Conservation (phyloP, 2,113 vertebrate species). For the Oceanites oceanicus region DNA sequence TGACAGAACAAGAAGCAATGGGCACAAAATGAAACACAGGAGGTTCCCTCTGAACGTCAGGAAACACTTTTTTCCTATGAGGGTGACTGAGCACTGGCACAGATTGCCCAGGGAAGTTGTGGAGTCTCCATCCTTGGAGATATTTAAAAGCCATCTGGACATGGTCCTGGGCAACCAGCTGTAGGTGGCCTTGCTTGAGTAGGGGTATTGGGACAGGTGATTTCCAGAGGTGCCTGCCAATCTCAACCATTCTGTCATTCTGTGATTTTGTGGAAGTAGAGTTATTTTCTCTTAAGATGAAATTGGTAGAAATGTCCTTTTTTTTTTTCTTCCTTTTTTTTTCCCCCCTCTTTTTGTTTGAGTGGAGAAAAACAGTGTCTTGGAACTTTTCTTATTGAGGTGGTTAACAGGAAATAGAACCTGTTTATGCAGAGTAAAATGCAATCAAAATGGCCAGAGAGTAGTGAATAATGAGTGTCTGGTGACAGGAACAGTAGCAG, state of each 20-base stretch:
- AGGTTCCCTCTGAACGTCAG: background rate
- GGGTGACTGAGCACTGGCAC: background rate
- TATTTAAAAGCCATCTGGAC: background rate
- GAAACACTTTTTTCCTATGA: background rate
- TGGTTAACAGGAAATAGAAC: background rate
- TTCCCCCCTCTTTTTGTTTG: fast-evolving
- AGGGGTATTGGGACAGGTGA: background rate
- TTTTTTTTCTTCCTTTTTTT: no score
- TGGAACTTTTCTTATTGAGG: background rate
- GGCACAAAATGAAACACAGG: background rate
- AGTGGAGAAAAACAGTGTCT: background rate
- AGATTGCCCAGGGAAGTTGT: background rate
- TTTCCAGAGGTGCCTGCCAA: background rate
- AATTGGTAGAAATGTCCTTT: background rate
- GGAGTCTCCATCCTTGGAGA: background rate
- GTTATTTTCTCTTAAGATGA: background rate
- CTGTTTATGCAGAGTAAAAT: background rate
- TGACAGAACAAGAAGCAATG: background rate
- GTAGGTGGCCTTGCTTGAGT: background rate
- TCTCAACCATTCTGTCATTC: background rate
- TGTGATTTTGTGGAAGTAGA: background rate
- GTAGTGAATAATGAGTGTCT: background rate
- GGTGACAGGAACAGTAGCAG: background rate
- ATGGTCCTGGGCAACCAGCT: background rate
- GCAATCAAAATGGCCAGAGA: background rate